Evolutionary conservation across 2,888 invertebrate genomes (phyloP).

Genomic region (Baccha elongata): DNA sequence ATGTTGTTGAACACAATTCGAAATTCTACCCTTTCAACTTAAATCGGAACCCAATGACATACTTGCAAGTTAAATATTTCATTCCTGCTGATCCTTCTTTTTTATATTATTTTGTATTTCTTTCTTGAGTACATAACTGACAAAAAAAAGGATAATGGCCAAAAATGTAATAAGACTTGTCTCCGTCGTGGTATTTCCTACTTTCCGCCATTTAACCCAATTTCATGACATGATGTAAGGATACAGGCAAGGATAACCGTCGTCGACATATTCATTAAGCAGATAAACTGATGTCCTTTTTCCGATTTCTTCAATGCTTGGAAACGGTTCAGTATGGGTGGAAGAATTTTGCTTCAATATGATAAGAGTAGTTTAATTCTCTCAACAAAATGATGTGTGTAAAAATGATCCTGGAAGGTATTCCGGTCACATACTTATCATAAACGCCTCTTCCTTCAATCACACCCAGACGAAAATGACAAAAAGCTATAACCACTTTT

Average conservation of each 20-base stretch:
- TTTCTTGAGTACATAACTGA: not conserved
- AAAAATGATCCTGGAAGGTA: conserved; percentile 56
- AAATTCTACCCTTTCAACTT: not conserved
- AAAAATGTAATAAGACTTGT: no score
- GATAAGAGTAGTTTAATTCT: conserved; percentile 66
- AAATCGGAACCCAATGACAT: conserved; percentile 56
- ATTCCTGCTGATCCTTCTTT: conserved; percentile 54
- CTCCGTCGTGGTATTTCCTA: not conserved
- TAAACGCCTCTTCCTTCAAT: conserved; percentile 68
- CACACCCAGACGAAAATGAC: conserved; percentile 22
- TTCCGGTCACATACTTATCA: conserved; percentile 68
- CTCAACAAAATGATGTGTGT: conserved; percentile 54
- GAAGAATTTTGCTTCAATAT: conserved; percentile 19
- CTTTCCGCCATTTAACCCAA: no score
- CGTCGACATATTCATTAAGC: conserved; percentile 69
- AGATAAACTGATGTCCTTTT: conserved; percentile 53
- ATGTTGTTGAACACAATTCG: conserved; percentile 61
- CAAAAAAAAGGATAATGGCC: no score
- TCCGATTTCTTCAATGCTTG: not conserved
- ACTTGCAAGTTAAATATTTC: conserved; percentile 62
- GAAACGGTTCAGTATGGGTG: no score
- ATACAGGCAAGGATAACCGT: conserved; percentile 31
- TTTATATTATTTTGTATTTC: conserved; percentile 59
- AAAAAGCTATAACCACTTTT: conserved; percentile 37
- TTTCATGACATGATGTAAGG: conserved; percentile 33